Base-by-base conservation (phyloP, 2,113 vertebrate species). In the Aptenodytes forsteri region DNA sequence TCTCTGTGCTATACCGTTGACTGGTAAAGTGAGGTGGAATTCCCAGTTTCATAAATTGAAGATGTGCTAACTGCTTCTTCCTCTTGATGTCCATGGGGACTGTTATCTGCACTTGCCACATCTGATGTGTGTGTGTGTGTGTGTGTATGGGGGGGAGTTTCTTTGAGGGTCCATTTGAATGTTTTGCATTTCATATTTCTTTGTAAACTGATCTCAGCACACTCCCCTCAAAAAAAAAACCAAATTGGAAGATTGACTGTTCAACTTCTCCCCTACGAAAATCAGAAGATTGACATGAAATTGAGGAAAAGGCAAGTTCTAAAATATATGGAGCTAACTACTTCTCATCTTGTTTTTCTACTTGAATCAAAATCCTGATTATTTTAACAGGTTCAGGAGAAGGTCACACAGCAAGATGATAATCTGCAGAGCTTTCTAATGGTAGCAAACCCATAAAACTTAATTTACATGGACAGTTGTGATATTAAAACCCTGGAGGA, bases 301-400 rank as follows among this genome's bases (percentile, higher is more conserved):
- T 3, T 47, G 26, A 81, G 59, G 42, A 77, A 78, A 73, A 90
- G 27, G 8, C 3, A 17, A 61, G 6, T 11, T 80, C 17, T 62
- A 58, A 93, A 94, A 62, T 69, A 66, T 81, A 34, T 58, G 42
- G 55, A 66, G 16, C 16, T 86, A 80, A 42, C 59, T 27, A 29
- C 6, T 67, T 80, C 44, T 72, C 8, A 26, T 83, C 18, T 83
- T 69, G 7, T n/a, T 89, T 92, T 94, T 70, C 50, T 50, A 30
- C 19, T 87, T 89, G 36, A 70, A 78, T 91, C 34, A 90, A 83
- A 93, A 95, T 91, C 27, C 52, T 67, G 42, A 75, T 92, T 82
- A 89, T 95, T 95, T 93, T 89, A 87, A 65, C 61, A 87, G 40
- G 76, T 87, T 93, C 80, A 76, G 49, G 36, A 87, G 83, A 79